phyloP scores from a whole-genome alignment of 2,888 invertebrate species.

The Eremobia ochroleuca region DNA sequence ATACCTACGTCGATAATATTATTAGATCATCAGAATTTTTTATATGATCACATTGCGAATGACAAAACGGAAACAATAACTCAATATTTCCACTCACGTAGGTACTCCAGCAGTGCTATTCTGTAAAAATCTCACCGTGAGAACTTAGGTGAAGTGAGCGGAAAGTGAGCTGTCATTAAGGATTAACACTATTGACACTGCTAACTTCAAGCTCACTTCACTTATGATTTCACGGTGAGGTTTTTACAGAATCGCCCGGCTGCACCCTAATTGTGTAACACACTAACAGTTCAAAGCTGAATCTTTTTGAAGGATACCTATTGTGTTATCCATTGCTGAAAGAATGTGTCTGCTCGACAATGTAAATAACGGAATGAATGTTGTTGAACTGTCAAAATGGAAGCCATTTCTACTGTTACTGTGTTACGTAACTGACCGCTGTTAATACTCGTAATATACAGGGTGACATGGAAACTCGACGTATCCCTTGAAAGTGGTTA shows the following conservation, averaged over 20 bases:
- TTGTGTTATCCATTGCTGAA: neutral
- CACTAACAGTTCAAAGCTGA: neutral
- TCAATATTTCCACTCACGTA: neutral
- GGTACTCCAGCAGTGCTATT: no score
- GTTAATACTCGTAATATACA: neutral
- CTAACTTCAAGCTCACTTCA: no score
- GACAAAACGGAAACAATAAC: neutral
- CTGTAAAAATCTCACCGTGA: no score
- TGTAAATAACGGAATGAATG: neutral
- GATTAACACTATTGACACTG: no score
- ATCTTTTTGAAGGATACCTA: neutral
- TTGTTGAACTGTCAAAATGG: neutral
- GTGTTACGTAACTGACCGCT: no score
- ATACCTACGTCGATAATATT: slow-evolving; percentile 3
- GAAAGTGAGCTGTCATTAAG: no score
- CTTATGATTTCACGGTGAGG: no score
- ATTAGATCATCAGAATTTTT: slow-evolving; percentile 10
- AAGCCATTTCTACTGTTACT: neutral
- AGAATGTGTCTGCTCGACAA: neutral
- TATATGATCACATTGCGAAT: neutral
- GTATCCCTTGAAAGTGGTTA: no score
- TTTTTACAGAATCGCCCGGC: no score
- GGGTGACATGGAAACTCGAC: no score
- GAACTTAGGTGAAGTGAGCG: no score
- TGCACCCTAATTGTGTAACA: neutral